Conservation (phyloP, 2,797 vertebrate genomes). For the Ptychobarbus kaznakovi region DNA sequence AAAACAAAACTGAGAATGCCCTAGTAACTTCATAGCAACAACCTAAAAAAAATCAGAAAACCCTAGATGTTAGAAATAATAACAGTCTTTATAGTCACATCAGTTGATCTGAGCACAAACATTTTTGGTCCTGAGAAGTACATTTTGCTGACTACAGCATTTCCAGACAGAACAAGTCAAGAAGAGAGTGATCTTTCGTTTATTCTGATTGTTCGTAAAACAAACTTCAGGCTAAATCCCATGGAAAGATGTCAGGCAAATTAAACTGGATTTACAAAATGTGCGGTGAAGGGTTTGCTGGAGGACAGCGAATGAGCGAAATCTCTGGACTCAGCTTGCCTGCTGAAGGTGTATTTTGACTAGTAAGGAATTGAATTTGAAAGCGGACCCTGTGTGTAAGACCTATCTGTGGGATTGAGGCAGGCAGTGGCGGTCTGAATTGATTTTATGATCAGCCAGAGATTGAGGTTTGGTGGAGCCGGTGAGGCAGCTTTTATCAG, state of each 20-base stretch:
- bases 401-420: slow-evolving; percentile 37
- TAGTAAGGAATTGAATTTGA: slow-evolving; percentile 61
- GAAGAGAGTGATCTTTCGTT: slow-evolving; percentile 55
- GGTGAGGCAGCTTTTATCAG: slow-evolving; percentile 51
- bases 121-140: slow-evolving; percentile 24
- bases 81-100: background rate
- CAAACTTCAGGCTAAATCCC: slow-evolving; percentile 60
- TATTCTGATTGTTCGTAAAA: slow-evolving; percentile 54
- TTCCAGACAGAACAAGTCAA: slow-evolving; percentile 44
- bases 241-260: slow-evolving; percentile 62
- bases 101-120: slow-evolving; percentile 12
- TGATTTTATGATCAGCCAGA: slow-evolving; percentile 64
- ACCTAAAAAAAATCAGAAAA: background rate
- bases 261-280: slow-evolving; percentile 63
- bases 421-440: slow-evolving; percentile 36
- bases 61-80: background rate
- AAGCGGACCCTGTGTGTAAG: slow-evolving; percentile 56
- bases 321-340: slow-evolving; percentile 57
- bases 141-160: slow-evolving; percentile 49
- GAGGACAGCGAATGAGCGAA: slow-evolving; percentile 42
- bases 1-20: too few species aligned
- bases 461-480: slow-evolving; percentile 62
- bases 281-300: slow-evolving; percentile 51
- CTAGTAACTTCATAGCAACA: too few species aligned
- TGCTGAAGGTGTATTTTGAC: slow-evolving; percentile 59